phyloP scores from a whole-genome alignment of 2,797 vertebrate genomes.

The Centropyge bicolor region DNA sequence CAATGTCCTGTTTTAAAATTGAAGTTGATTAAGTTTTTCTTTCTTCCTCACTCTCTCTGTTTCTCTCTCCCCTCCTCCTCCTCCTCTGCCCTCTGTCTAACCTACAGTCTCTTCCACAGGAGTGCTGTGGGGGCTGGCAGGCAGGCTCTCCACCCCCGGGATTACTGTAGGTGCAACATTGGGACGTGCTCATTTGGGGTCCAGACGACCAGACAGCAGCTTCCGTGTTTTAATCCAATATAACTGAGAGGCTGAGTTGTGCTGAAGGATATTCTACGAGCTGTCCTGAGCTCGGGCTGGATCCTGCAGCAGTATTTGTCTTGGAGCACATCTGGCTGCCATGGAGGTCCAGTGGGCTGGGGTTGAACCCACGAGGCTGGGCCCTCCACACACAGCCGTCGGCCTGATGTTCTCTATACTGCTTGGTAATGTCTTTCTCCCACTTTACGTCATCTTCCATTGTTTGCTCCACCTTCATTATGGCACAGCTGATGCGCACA shows the following conservation, averaged over 20 bases:
- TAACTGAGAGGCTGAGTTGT: slow-evolving; percentile 16
- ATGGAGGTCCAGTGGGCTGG: slow-evolving; percentile 80
- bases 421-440: slow-evolving; percentile 77
- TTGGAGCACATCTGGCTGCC: slow-evolving; percentile 60
- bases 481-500: slow-evolving; percentile 3
- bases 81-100: slow-evolving; percentile 62
- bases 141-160: slow-evolving; percentile 26
- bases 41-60: background rate
- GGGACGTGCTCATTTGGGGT: slow-evolving; percentile 39
- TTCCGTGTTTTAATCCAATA: slow-evolving; percentile 21
- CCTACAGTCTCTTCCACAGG: slow-evolving; percentile 58
- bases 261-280: slow-evolving; percentile 24
- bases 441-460: slow-evolving; percentile 24
- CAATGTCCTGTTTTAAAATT: slow-evolving; percentile 2
- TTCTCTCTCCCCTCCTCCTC: background rate
- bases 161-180: slow-evolving; percentile 35
- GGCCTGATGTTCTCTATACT: slow-evolving; percentile 75
- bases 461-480: slow-evolving; percentile 1
- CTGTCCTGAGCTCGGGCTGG: slow-evolving; percentile 42
- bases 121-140: slow-evolving; percentile 35
- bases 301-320: slow-evolving; percentile 61
- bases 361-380: slow-evolving; percentile 58
- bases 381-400: slow-evolving; percentile 48
- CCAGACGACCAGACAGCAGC: slow-evolving; percentile 20
- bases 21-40: slow-evolving; percentile 34